A percentile compares a stretch with the other conserved stretches of the same genome.
These are phyloP conservation scores for Orchestes rusci DNA, from an alignment of 2,888 invertebrate species.

Conservation along the genomic window DNA sequence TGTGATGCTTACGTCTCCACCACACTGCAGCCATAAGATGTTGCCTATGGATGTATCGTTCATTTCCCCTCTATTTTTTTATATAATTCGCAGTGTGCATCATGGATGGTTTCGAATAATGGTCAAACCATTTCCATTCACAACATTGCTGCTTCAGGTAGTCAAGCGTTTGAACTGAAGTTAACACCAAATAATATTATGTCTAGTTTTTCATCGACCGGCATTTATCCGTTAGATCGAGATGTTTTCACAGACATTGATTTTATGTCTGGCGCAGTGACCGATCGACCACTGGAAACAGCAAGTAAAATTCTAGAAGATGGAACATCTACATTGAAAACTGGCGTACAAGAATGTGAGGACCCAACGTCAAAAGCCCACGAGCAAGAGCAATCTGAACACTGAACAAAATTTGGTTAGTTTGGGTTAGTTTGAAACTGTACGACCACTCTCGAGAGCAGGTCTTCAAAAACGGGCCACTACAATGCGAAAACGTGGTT, in stretches of 20 bases:
- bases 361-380: slow-evolving; percentile 8
- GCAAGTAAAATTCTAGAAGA: slow-evolving; percentile 7
- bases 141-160: slow-evolving; percentile 12
- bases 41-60: slow-evolving; percentile 34
- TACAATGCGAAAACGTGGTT: slow-evolving; percentile 10
- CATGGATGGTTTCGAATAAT: slow-evolving; percentile 36
- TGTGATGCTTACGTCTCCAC: slow-evolving; percentile 6
- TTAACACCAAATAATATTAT: slow-evolving; percentile 16
- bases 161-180: slow-evolving; percentile 10
- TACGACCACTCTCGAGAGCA: slow-evolving; percentile 10
- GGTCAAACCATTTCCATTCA: slow-evolving; percentile 26
- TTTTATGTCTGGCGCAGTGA: slow-evolving; percentile 8
- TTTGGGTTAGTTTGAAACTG: slow-evolving; percentile 5
- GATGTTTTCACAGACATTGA: slow-evolving; percentile 11
- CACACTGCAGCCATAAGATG: slow-evolving; percentile 24
- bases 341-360: slow-evolving; percentile 2
- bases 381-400: slow-evolving; percentile 1
- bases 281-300: slow-evolving; percentile 14
- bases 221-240: slow-evolving; percentile 5
- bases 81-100: slow-evolving; percentile 4
- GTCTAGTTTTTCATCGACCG: slow-evolving; percentile 11
- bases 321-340: slow-evolving; percentile 7
- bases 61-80: too few species aligned
- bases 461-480: slow-evolving; percentile 7
- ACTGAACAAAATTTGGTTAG: slow-evolving; percentile 3